Evolutionary conservation across 2,797 vertebrate species (phyloP).

Genomic region (Premnoplex brunnescens): DNA sequence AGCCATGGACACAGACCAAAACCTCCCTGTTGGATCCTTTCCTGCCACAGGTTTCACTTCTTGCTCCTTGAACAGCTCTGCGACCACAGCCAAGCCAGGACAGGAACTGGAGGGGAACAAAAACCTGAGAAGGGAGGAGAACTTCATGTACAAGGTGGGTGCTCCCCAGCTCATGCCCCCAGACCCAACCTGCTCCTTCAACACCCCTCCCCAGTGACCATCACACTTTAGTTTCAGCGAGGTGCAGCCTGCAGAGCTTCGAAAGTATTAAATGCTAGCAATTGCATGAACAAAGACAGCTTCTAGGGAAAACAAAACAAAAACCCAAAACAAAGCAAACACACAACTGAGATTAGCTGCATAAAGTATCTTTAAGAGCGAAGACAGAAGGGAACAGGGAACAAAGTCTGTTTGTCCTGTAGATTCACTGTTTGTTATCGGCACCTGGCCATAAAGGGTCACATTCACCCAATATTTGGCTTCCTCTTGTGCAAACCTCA

Average conservation of each 20-base stretch:
- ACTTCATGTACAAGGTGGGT: not conserved
- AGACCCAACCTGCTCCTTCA: not conserved
- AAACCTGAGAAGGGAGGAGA: not conserved
- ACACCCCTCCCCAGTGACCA: not conserved
- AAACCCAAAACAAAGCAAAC: not conserved
- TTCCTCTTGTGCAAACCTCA: not conserved
- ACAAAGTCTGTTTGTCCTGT: not conserved
- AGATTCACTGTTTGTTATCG: not conserved
- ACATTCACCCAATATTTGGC: not conserved
- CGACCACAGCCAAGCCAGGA: not conserved
- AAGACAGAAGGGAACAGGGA: not conserved
- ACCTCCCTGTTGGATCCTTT: not conserved
- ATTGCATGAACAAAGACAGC: not conserved
- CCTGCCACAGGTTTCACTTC: not conserved
- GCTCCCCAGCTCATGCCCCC: not conserved
- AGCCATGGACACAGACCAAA: not conserved
- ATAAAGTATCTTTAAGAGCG: not conserved
- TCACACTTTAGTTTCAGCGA: not conserved
- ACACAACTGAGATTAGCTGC: not conserved
- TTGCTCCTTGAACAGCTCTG: not conserved
- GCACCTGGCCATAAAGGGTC: not conserved
- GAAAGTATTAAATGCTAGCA: not conserved
- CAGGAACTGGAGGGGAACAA: not conserved
- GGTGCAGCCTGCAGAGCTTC: not conserved
- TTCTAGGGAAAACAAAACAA: not conserved